phyloP scores from a whole-genome alignment of 2,113 vertebrate species.

The Bufo gargarizans region DNA sequence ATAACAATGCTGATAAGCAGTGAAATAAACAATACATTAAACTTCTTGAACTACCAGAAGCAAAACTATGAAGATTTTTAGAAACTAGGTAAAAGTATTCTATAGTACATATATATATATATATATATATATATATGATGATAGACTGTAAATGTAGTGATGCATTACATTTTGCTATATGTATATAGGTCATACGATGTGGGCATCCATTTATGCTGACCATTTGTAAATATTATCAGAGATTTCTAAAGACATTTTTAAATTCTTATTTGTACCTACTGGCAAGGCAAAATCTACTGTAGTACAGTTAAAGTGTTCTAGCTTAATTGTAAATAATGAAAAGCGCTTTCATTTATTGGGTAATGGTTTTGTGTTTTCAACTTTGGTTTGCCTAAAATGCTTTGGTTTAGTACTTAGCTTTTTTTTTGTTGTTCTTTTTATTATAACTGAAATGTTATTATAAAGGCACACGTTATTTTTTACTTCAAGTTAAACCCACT shows the following conservation, averaged over 20 bases:
- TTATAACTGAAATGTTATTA: background rate
- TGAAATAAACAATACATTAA: constrained; percentile 63
- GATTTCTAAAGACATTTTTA: constrained; percentile 88
- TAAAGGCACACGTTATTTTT: background rate
- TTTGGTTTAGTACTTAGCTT: constrained; percentile 25
- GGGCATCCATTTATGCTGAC: constrained; percentile 75
- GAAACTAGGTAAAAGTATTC: constrained; percentile 62
- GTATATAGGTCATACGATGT: constrained; percentile 79
- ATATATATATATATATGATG: constrained; percentile 65
- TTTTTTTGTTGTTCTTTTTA: background rate
- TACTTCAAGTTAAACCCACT: background rate
- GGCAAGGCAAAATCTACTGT: constrained; percentile 75
- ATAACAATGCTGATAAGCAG: constrained; percentile 67
- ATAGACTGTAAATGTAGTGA: constrained; percentile 71
- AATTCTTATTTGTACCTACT: constrained; percentile 88
- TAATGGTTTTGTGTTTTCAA: constrained; percentile 32
- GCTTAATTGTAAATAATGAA: constrained; percentile 48
- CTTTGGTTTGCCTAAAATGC: constrained; percentile 8
- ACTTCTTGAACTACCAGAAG: constrained; percentile 66
- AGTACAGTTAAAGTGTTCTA: constrained; percentile 70
- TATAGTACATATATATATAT: constrained; percentile 59
- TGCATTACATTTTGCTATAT: constrained; percentile 76
- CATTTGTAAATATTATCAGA: constrained; percentile 85
- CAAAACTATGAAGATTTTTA: constrained; percentile 66
- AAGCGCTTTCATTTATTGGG: constrained; percentile 25